phyloP scores from a whole-genome alignment of 2,113 vertebrate genomes.

The Tapirus terrestris region DNA sequence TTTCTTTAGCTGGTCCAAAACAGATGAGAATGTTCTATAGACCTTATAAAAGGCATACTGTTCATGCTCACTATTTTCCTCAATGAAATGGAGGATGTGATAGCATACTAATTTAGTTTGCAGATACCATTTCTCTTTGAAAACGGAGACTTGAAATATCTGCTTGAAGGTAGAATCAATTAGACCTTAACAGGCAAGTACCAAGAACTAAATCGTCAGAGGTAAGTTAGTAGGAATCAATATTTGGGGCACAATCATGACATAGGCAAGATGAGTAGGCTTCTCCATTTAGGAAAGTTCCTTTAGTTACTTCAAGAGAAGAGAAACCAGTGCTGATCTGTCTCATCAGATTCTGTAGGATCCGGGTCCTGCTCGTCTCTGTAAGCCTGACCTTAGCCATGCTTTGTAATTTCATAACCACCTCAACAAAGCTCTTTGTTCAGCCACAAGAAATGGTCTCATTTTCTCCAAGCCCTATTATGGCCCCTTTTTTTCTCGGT shows the following conservation, averaged over 20 bases:
- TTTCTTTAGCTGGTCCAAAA: not conserved
- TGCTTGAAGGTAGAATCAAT: not conserved
- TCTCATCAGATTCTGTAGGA: not conserved
- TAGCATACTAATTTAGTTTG: not conserved
- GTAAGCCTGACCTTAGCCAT: not conserved
- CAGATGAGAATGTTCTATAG: not conserved
- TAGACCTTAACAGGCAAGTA: not conserved
- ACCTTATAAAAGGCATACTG: not conserved
- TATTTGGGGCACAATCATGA: not conserved
- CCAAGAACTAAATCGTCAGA: not conserved
- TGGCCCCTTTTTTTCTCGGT: not conserved
- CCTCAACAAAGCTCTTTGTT: not conserved
- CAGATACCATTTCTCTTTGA: not conserved
- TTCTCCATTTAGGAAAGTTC: not conserved
- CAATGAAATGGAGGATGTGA: not conserved
- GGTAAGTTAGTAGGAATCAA: not conserved
- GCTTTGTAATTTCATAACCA: not conserved
- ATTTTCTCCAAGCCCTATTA: not conserved
- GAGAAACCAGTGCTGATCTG: not conserved
- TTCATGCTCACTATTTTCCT: not conserved
- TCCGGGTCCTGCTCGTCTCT: not conserved
- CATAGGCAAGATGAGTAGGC: accelerated
- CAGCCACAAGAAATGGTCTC: not conserved
- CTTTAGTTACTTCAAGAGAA: not conserved
- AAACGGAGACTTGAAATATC: not conserved